Conservation (phyloP, 1,140 invertebrate genomes). For the Brachionus rubens region DNA sequence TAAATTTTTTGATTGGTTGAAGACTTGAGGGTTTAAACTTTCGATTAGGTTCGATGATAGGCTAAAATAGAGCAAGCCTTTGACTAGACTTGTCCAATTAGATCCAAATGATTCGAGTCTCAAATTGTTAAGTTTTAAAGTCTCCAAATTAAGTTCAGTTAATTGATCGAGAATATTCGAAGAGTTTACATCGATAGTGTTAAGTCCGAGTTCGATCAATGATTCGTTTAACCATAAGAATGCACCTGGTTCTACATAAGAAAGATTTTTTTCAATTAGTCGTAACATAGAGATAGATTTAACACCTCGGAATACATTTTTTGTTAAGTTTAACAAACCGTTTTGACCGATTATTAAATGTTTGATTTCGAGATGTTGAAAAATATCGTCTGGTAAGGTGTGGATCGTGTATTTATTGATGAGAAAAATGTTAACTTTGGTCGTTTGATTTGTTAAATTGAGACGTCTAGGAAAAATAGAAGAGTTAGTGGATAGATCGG, state of each 20-base stretch:
- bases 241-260: neutral
- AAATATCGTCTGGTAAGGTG: slow-evolving; percentile 22
- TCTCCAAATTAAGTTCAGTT: neutral
- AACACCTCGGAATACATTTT: neutral
- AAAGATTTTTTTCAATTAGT: slow-evolving; percentile 16
- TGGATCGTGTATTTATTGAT: slow-evolving; percentile 14
- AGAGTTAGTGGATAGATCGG: neutral
- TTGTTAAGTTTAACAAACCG: slow-evolving; percentile 4
- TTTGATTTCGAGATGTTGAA: neutral
- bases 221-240: neutral
- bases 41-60: neutral
- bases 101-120: neutral
- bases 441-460: neutral
- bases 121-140: slow-evolving; percentile 10
- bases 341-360: slow-evolving; percentile 30
- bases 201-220: neutral
- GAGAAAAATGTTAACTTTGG: slow-evolving; percentile 2
- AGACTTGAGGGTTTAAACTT: neutral
- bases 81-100: neutral
- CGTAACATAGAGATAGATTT: neutral
- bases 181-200: neutral
- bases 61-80: neutral
- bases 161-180: neutral
- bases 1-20: neutral
- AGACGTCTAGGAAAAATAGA: slow-evolving; percentile 9